Base-by-base conservation (phyloP, 2,797 vertebrate species). In the Hydrocynus forskahlii region DNA sequence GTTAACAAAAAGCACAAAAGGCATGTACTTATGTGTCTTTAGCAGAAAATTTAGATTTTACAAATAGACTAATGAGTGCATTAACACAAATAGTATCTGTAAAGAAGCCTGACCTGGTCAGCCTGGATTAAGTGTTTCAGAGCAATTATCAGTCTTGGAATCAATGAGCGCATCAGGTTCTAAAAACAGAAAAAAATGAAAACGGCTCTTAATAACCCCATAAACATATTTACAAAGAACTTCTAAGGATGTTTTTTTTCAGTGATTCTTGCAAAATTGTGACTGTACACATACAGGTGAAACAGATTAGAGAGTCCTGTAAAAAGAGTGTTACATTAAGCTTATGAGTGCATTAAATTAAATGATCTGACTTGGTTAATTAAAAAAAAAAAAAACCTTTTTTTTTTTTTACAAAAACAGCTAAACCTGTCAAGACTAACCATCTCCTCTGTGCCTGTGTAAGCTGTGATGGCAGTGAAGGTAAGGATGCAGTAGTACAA, bases 401-500 rank as follows among this genome's bases (percentile, higher is more conserved):
- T 55, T 16, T 45, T 45, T 45, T 10, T 6, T 1, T 72, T 54
- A 25, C 13, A 7, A 21, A 62, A 8, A 16, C 45, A 45, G 17
- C n/a, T 9, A 38, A 16, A 67, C 2, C 2, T 19, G 23, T 19
- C 21, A 45, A 7, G 63, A 50, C 95, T 94, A 83, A 98, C 97
- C 94, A 95, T 89, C 55, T 97, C 95, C 50, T 94, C 93, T 2
- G 94, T 88, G 87, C 94, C 93, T 0, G 94, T 90, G 81, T 92
- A 93, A 1, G 93, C 81, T 0, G 91, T 93, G 50, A 97, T 91
- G 75, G 94, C 85, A 0, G 94, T 95, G 66, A 98, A 88, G 17
- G 94, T 94, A 76, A 95, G 95, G 80, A 97, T 91, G 75, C 95
- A 93, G 86, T 97, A 97, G 86, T 96, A 97, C 59, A 97, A 83